Base-by-base conservation (phyloP, 2,888 invertebrate genomes). In the Cancer borealis region DNA sequence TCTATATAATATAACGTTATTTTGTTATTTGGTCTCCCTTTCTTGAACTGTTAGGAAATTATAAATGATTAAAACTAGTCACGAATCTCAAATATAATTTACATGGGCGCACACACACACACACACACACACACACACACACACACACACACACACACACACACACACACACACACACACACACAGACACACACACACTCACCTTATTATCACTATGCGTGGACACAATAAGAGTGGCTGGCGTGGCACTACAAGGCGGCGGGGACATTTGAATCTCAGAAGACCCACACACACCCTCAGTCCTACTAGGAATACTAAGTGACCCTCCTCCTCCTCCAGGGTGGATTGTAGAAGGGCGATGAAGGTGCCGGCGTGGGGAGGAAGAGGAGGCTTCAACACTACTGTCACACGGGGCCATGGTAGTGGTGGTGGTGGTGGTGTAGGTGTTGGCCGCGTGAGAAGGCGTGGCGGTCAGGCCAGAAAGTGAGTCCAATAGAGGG, bases 401-500 rank as follows among this genome's bases (percentile, higher is more conserved):
- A n/a, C 12, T 46, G 1, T 45, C 26, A 1, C 21, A 26, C 10
- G 91, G 39, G 26, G 91, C 30, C 39, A 26, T 92, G 87, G 92
- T 87, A 49, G 84, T 79, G 54, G 90, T 90, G 49, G 54, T 90
- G 45, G 87, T 30, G 39, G 54, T 26, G 54, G 39, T 54, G 12
- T 5, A 14, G 54, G 39, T 54, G 12, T 5, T 88, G 21, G 88
- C 26, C n/a, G 73, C 73, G 73, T 73, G 66, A 39, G 60, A 30
- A 8, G 60, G 60, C n/a, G 45, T 21, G 87, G 92, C 26, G 79
- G 73, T 92, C 17, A 92, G 54, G 88, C 10, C 46, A 26, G 92
- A 17, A 21, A 88, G 26, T 88, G 60, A 54, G 12, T 88, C 88
- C 10, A 93, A 73, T 5, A 93, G 17, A 10, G 93, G 93, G 30